phyloP scores from a whole-genome alignment of 1,140 invertebrate genomes.

The Lepidurus couesii region DNA sequence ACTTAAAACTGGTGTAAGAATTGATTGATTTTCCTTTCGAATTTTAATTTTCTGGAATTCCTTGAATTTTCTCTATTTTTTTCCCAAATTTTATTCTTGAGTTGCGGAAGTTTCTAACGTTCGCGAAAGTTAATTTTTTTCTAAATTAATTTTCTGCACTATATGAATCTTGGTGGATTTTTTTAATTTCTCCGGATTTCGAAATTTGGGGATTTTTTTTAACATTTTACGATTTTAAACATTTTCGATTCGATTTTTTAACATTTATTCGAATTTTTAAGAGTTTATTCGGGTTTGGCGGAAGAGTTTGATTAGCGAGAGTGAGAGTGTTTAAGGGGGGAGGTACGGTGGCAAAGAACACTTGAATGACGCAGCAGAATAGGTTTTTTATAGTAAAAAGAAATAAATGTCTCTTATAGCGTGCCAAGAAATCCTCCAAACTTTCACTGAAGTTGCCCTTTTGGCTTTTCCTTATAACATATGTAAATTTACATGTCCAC shows the following conservation, averaged over 20 bases:
- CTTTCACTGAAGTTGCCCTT: constrained; percentile 21
- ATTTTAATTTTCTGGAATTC: neutral
- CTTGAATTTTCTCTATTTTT: neutral
- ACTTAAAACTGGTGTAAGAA: constrained; percentile 25
- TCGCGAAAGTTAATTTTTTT: too few species aligned
- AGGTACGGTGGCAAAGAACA: neutral
- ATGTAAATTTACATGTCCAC: neutral
- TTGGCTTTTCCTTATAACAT: neutral
- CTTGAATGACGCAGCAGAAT: neutral
- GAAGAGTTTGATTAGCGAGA: neutral
- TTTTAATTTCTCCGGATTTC: neutral
- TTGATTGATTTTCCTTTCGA: neutral
- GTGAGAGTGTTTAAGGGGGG: neutral
- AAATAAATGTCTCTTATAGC: neutral
- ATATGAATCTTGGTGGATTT: neutral
- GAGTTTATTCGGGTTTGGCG: neutral
- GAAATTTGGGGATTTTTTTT: neutral
- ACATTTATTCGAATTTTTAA: neutral
- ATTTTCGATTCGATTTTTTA: too few species aligned
- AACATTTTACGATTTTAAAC: neutral
- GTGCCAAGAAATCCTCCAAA: neutral
- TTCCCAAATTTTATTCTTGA: neutral
- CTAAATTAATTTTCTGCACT: neutral
- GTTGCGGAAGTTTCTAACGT: neutral
- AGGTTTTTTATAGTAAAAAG: neutral